A percentile compares a stretch with the other conserved stretches of the same genome.
phyloP scores from a whole-genome alignment of 2,797 vertebrate genomes.

The Oryzias dopingdopingensis region DNA sequence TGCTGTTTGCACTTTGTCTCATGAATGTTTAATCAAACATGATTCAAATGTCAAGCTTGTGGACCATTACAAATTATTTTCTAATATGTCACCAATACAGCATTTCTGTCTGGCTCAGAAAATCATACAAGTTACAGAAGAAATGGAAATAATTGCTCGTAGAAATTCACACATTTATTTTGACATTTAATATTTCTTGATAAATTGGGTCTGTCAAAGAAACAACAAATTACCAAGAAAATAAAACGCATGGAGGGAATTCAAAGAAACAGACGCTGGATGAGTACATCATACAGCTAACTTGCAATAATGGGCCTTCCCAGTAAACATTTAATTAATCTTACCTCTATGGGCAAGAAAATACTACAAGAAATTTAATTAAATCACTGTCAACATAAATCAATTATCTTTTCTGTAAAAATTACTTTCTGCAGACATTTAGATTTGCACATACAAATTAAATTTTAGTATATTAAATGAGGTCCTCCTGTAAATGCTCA shows the following conservation, averaged over 20 bases:
- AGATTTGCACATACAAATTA: too few species aligned
- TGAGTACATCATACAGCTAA: slow-evolving; percentile 47
- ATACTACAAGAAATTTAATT: slow-evolving; percentile 7
- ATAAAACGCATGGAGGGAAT: slow-evolving; percentile 28
- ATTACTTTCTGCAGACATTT: too few species aligned
- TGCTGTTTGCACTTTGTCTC: slow-evolving; percentile 15
- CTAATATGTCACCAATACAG: slow-evolving; percentile 21
- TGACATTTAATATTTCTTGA: slow-evolving; percentile 53
- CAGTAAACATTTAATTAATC: slow-evolving; percentile 40
- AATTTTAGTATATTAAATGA: too few species aligned
- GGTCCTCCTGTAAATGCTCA: too few species aligned
- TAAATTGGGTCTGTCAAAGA: slow-evolving; percentile 52
- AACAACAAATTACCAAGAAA: slow-evolving; percentile 35
- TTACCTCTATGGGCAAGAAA: slow-evolving; percentile 19
- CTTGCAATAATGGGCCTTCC: slow-evolving; percentile 22
- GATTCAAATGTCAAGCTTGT: slow-evolving; percentile 42
- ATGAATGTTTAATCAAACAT: slow-evolving; percentile 54
- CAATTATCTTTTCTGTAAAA: slow-evolving; percentile 11
- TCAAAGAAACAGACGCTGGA: slow-evolving; percentile 28
- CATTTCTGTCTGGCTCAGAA: slow-evolving; percentile 19
- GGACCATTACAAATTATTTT: slow-evolving; percentile 27
- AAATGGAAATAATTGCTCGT: slow-evolving; percentile 20
- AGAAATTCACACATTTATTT: slow-evolving; percentile 32
- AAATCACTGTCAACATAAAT: slow-evolving; percentile 22
- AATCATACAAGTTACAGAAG: slow-evolving; percentile 11